Conservation (phyloP, 2,113 vertebrate species). For the Cyphomyrus plagiostoma region DNA sequence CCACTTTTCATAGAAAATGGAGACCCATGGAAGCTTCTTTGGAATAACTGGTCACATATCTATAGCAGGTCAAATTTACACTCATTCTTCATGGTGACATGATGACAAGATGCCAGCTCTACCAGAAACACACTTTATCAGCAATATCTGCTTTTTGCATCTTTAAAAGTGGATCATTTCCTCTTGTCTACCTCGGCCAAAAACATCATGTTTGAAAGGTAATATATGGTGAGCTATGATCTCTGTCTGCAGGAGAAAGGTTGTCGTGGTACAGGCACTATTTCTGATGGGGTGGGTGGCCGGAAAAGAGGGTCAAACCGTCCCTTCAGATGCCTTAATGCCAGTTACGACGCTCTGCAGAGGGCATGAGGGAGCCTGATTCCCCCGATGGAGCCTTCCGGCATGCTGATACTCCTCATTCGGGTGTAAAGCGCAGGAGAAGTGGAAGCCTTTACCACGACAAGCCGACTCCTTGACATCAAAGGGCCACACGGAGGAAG, state of each 20-base stretch:
- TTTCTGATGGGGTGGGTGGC: background rate
- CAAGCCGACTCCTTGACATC: conserved; percentile 50
- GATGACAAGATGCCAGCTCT: background rate
- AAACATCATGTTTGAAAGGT: background rate
- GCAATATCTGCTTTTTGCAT: background rate
- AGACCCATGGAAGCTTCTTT: background rate
- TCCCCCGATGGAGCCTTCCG: background rate
- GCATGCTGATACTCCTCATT: conserved; percentile 34
- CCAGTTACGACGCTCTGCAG: background rate
- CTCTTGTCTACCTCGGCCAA: background rate
- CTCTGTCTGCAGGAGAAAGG: background rate
- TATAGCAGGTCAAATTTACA: background rate
- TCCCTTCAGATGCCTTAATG: background rate
- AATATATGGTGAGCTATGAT: background rate
- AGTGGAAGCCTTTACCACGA: conserved; percentile 49
- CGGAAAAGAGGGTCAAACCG: background rate
- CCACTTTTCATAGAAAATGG: background rate
- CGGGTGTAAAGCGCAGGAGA: conserved; percentile 49
- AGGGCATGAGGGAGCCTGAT: background rate
- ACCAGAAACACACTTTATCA: background rate
- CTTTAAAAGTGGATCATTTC: background rate
- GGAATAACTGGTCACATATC: background rate
- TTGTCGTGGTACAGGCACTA: background rate
- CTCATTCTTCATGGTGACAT: background rate
- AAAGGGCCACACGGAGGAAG: conserved; percentile 47